phyloP scores from a whole-genome alignment of 2,888 invertebrate genomes.

The Alloscopus bannaensis region DNA sequence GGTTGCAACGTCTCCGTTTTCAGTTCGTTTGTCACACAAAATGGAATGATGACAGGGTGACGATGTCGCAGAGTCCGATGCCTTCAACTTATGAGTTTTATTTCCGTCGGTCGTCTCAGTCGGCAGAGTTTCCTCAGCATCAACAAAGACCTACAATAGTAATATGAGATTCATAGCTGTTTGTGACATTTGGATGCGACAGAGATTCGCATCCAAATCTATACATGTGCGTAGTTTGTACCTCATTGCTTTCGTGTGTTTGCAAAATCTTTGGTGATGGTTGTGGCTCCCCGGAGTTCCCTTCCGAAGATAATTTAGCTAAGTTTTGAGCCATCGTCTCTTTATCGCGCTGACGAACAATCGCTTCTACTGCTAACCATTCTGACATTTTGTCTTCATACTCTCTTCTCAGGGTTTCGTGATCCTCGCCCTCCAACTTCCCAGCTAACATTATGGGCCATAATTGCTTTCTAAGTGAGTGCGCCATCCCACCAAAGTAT shows the following conservation, averaged over 20 bases:
- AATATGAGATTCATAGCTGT: not conserved
- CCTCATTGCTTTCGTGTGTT: conserved; percentile 76
- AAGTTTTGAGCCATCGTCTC: conserved; percentile 90
- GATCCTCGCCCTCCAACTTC: conserved; percentile 68
- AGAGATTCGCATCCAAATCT: conserved; percentile 69
- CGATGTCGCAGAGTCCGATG: conserved; percentile 35
- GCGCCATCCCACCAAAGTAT: conserved; percentile 91
- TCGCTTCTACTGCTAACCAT: conserved; percentile 96
- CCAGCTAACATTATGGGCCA: conserved; percentile 71
- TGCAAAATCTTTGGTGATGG: conserved; percentile 67
- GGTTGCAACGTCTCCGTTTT: conserved; percentile 51
- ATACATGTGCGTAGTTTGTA: conserved; percentile 73
- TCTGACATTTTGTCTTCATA: conserved; percentile 93
- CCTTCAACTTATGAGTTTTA: conserved; percentile 40
- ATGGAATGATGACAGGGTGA: conserved; percentile 36
- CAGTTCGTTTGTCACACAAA: conserved; percentile 36
- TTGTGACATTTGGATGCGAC: not conserved
- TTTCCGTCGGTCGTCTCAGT: conserved; percentile 23
- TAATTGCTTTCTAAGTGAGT: conserved; percentile 82
- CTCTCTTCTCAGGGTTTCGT: conserved; percentile 65
- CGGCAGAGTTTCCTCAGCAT: conserved; percentile 72
- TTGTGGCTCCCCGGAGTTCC: conserved; percentile 74
- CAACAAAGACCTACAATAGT: conserved; percentile 78
- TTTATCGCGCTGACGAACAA: conserved; percentile 87
- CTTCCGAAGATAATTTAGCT: conserved; percentile 88